Evolutionary conservation across 2,797 vertebrate species (phyloP).

Genomic region (Neosilurus mollespiculum): DNA sequence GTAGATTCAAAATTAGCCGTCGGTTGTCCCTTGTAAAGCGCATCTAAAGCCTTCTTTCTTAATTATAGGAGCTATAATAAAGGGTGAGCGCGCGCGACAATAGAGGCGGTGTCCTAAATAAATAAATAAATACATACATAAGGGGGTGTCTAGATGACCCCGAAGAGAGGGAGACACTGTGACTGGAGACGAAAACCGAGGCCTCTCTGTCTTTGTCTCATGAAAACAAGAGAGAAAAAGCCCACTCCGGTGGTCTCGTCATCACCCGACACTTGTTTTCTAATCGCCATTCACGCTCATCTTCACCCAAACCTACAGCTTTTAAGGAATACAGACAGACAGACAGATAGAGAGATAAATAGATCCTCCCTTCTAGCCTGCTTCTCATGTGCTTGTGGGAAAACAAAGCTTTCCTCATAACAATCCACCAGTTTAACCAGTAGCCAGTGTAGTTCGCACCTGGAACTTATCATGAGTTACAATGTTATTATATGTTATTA

Average conservation of each 20-base stretch:
- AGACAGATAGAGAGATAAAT: no score
- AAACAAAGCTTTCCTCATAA: background rate
- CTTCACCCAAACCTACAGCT: background rate
- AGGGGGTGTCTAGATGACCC: slow-evolving; percentile 13
- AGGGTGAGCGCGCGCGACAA: slow-evolving; percentile 14
- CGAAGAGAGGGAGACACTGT: slow-evolving; percentile 14
- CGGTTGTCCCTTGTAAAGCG: background rate
- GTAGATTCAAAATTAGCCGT: background rate
- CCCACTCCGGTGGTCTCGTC: slow-evolving; percentile 52
- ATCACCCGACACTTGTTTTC: slow-evolving; percentile 47
- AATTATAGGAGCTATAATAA: background rate
- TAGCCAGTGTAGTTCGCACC: slow-evolving; percentile 19
- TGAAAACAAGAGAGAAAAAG: background rate
- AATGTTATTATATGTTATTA: slow-evolving; percentile 7
- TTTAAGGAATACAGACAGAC: background rate
- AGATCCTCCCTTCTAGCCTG: no score
- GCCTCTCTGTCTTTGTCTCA: slow-evolving; percentile 47
- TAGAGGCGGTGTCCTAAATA: slow-evolving; percentile 32
- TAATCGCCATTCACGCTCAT: slow-evolving; percentile 36
- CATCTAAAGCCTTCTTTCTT: slow-evolving; percentile 6
- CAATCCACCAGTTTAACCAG: slow-evolving; percentile 7
- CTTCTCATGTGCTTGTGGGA: background rate
- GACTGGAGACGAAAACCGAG: slow-evolving; percentile 31
- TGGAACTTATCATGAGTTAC: slow-evolving; percentile 5
- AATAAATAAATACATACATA: background rate